Evolutionary conservation across 2,797 vertebrate species (phyloP).

Genomic region (Sandelia bainsii): DNA sequence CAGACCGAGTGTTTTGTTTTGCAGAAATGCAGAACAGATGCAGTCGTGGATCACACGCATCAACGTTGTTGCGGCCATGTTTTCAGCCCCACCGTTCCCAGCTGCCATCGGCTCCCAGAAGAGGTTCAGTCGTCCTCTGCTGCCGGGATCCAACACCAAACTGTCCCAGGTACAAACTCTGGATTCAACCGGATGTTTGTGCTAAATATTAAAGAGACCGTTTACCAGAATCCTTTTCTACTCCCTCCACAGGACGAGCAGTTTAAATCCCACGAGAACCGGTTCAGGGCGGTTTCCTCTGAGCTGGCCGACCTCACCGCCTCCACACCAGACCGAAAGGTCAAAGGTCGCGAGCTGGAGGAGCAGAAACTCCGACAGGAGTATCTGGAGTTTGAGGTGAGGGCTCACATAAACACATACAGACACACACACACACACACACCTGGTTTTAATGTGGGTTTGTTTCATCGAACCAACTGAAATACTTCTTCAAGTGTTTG

Average conservation of each 20-base stretch:
- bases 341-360: constrained; percentile 92
- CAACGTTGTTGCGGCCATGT: constrained; percentile 97
- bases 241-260: constrained; percentile 91
- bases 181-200: too few relatives aligned
- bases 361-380: constrained; percentile 93
- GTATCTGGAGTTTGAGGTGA: constrained; percentile 97
- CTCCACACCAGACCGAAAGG: constrained; percentile 86
- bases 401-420: background rate
- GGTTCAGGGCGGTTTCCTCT: constrained; percentile 89
- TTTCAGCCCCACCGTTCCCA: constrained; percentile 95
- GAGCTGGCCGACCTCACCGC: constrained; percentile 89
- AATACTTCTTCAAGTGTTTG: too few relatives aligned
- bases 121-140: constrained; percentile 93
- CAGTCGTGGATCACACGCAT: constrained; percentile 99
- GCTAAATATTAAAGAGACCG: too few relatives aligned
- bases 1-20: background rate
- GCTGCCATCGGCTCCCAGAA: constrained; percentile 97
- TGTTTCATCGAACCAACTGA: too few relatives aligned
- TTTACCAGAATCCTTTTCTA: background rate
- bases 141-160: constrained; percentile 93
- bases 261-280: constrained; percentile 90
- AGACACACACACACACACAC: too few relatives aligned
- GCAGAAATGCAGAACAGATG: constrained; percentile 94
- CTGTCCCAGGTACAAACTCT: constrained; percentile 88
- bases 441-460: too few relatives aligned